Base-by-base conservation (phyloP, 2,113 vertebrate genomes). In the Bubo bubo region DNA sequence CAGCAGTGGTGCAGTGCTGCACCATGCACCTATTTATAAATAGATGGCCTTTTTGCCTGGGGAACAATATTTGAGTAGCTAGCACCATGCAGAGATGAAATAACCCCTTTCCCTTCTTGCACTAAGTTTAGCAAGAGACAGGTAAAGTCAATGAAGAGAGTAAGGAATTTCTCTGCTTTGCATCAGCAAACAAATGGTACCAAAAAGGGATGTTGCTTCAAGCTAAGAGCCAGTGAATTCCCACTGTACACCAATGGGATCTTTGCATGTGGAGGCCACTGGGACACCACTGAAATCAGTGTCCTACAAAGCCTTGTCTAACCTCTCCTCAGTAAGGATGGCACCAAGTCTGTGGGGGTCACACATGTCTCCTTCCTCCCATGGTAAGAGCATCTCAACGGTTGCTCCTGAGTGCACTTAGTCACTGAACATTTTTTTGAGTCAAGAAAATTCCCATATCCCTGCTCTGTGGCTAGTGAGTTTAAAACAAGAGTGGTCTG, bases 321-420 rank as follows among this genome's bases (percentile, higher is more conserved):
- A 59, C 7, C 4, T 30, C 47, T 50, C 7, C 27, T 43, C 35
- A 5, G 23, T 34, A 53, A 64, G 24, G 43, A 28, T 10, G 9
- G 22, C 18, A 52, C 9, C 0, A 1, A 26, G 10, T 21, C 8
- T 28, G 15, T 19, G n/a, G 47, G 28, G 7, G 18, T 73, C 53
- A 39, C 28, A 15, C 9, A 1, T 34, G 5, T 19, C 27, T 41
- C 58, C 45, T 82, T 55, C 43, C 15, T 62, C 53, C 24, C 28
- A 34, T 12, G 43, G 13, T 22, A 24, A 59, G 4, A 74, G 37
- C 15, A 47, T 35, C 67, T 39, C 60, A 66, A 15, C 35, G 76
- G 30, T 13, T 77, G 19, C 37, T 93, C 43, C 64, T 50, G 41
- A 45, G 62, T 28, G 20, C 8, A 13, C 20, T 72, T 77, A 86